phyloP scores from a whole-genome alignment of 2,113 vertebrate species.

The Atractosteus spatula region DNA sequence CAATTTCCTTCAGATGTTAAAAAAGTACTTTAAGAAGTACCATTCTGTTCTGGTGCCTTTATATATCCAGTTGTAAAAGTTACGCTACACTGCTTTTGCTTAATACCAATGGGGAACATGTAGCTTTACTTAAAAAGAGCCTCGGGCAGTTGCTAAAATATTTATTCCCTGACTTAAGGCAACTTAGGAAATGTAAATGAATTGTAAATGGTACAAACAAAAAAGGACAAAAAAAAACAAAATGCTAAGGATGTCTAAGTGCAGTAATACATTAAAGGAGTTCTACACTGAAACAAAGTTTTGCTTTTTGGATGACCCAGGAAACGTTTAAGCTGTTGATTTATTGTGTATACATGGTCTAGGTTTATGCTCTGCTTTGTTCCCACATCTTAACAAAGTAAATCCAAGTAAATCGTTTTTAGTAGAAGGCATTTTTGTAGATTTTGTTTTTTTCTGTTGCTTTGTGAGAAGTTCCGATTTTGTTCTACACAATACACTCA shows the following conservation, averaged over 20 bases:
- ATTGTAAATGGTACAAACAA: too few relatives aligned
- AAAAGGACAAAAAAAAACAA: too few relatives aligned
- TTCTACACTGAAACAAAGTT: too few relatives aligned
- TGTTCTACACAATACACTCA: slow-evolving; percentile 30
- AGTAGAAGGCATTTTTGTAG: neutral
- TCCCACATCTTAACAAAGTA: neutral
- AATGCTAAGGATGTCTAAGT: too few relatives aligned
- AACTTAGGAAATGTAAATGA: neutral
- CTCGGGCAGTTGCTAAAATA: neutral
- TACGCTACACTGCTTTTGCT: neutral
- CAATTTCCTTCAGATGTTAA: too few relatives aligned
- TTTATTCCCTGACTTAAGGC: neutral
- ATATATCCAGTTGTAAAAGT: neutral
- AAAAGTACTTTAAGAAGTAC: neutral
- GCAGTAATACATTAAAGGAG: too few relatives aligned
- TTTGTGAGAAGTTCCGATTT: neutral
- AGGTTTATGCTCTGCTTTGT: too few relatives aligned
- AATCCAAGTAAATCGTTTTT: neutral
- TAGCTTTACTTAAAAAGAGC: neutral
- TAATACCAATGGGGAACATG: neutral
- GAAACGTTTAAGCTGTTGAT: too few relatives aligned
- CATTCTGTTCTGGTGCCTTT: neutral
- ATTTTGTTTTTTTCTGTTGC: slow-evolving; percentile 15
- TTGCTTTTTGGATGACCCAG: too few relatives aligned
- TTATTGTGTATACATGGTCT: too few relatives aligned